These are phyloP conservation scores for Bovichtus variegatus DNA, from an alignment of 2,797 vertebrate species.

Conservation along the genomic window DNA sequence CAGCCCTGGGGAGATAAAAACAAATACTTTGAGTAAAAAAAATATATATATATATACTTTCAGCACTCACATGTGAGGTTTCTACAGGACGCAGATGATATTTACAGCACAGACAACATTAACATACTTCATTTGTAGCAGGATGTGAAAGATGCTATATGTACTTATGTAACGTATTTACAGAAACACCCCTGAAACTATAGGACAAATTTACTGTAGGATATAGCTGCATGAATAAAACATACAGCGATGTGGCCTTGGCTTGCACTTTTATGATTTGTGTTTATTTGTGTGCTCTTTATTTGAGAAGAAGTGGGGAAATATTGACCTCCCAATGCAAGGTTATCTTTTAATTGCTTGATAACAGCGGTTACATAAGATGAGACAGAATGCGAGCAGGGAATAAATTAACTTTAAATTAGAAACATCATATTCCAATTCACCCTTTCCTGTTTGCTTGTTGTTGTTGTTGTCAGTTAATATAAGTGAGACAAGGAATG, in stretches of 20 bases:
- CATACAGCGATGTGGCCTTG: slow-evolving; percentile 34
- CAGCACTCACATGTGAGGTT: too few species aligned
- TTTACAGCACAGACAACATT: slow-evolving; percentile 13
- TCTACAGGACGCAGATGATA: background rate
- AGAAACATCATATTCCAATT: slow-evolving; percentile 72
- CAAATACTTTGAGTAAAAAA: too few species aligned
- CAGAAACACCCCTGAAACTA: slow-evolving; percentile 35
- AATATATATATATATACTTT: too few species aligned
- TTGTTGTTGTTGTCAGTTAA: slow-evolving; percentile 50
- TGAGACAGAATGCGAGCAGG: slow-evolving; percentile 39
- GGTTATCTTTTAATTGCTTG: slow-evolving; percentile 76
- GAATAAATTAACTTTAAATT: slow-evolving; percentile 78
- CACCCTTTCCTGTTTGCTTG: slow-evolving; percentile 56
- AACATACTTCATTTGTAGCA: slow-evolving; percentile 30
- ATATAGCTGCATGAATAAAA: slow-evolving; percentile 62
- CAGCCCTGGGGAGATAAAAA: background rate
- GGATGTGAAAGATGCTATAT: slow-evolving; percentile 29
- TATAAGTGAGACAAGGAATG: slow-evolving; percentile 19
- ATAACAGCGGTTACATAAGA: slow-evolving; percentile 64
- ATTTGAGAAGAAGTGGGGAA: slow-evolving; percentile 56
- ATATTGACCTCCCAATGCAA: slow-evolving; percentile 64
- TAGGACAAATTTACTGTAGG: slow-evolving; percentile 53
- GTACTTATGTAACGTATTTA: slow-evolving; percentile 32
- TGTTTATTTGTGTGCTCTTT: slow-evolving; percentile 59
- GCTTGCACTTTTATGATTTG: slow-evolving; percentile 30